Evolutionary conservation across 2,113 vertebrate species (phyloP), one percentile per base, ranked within the genome.

Genomic region (Todiramphus saurophagus): DNA sequence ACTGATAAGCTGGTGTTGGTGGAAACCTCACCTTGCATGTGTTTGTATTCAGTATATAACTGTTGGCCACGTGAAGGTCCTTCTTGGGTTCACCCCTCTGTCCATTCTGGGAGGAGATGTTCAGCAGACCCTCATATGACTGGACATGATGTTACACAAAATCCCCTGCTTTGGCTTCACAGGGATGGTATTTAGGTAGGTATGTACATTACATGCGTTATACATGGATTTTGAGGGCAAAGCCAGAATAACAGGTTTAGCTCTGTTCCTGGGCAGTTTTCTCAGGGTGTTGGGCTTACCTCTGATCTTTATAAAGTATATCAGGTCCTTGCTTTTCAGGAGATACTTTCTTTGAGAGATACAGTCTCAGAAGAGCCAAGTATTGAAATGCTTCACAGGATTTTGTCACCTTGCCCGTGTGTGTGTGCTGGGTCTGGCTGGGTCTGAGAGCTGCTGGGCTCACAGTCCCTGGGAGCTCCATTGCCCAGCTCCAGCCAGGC

Each of bases 381-480:
- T 87, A 44, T 5, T 76, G 30, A 70, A 92, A 63, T 63, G 11
- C 35, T 92, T 87, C 31, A 13, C 17, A 62, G 37, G 27, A 25
- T 79, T 81, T 87, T 91, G 25, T 76, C 41, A 50, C 50, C 24
- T 68, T 72, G 33, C 27, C 51, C 8, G 0, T 21, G 6, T 60
- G 21, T 60, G 21, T 74, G 33, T 44, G 12, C 56, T 72, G 43
- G 55, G 44, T 68, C n/a, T 70, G 11, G 0, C 50, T 66, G 33
- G 44, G 21, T 43, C n/a, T 0, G 16, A 62, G 64, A 73, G 27
- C 53, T 80, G n/a, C 59, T 3, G 7, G 18, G 51, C 21, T 92
- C 3, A 1, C 31, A 27, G n/a, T 41, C 17, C 1, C 21, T 1
- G 5, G 67, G 30, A 83, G 2, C 6, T 4, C 13, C 13, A 4